Percentiles rank a stretch among this genome's conserved stretches.
Evolutionary conservation across 1,140 invertebrate genomes (phyloP).

Genomic region (Hycleus cichorii): DNA sequence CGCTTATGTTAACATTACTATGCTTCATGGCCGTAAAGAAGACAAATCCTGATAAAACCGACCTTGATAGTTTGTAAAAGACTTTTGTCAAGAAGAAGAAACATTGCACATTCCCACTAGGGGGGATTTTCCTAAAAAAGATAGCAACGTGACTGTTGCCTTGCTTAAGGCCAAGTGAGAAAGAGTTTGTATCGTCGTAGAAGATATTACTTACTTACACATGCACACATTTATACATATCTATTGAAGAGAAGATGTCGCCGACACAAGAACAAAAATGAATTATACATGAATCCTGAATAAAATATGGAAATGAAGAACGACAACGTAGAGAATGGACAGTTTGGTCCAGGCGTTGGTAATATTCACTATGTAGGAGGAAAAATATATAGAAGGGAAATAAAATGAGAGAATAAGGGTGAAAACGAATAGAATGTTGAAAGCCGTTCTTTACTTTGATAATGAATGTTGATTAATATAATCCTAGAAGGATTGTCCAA

Average conservation of each 20-base stretch:
- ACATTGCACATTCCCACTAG: no score
- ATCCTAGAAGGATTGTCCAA: constrained; percentile 5
- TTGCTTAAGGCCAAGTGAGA: constrained; percentile 1
- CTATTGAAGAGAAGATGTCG: no score
- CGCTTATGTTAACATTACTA: no score
- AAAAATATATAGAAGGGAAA: neutral
- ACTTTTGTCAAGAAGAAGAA: no score
- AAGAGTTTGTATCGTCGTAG: neutral
- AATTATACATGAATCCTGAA: constrained; percentile 29
- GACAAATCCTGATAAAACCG: no score
- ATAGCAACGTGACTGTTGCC: no score
- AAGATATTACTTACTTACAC: no score
- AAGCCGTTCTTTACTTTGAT: neutral
- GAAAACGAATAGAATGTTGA: no score
- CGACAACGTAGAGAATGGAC: constrained; percentile 7
- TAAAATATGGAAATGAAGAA: constrained; percentile 30
- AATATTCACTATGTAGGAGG: neutral
- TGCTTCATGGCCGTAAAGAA: no score
- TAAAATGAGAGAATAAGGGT: neutral
- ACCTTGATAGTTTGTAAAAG: no score
- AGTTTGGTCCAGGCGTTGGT: constrained; percentile 6
- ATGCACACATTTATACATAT: neutral
- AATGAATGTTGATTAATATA: constrained; percentile 15
- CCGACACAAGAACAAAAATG: constrained; percentile 22
- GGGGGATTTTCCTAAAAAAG: no score